Evolutionary conservation across 1,140 invertebrate genomes (phyloP).

Genomic region (Heterodera carotae): DNA sequence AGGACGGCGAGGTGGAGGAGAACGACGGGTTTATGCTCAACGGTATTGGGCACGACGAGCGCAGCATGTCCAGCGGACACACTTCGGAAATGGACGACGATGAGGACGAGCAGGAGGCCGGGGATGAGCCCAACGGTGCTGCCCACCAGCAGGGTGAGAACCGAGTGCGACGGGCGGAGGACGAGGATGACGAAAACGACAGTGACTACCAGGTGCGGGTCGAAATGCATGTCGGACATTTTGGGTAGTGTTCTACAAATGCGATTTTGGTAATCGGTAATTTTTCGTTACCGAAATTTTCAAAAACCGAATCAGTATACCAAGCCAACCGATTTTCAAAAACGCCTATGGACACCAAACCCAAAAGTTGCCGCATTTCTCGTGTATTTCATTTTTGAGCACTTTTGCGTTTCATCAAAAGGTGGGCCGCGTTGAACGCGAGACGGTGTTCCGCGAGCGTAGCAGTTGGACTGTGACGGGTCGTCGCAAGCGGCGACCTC

Average conservation of each 20-base stretch:
- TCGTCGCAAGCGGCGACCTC: slow-evolving; percentile 4
- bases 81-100: slow-evolving; percentile 1
- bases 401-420: too few relatives aligned
- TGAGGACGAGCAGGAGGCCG: not conserved
- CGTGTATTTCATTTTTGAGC: too few relatives aligned
- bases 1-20: not conserved
- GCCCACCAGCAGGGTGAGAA: not conserved
- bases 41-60: slow-evolving; percentile 16
- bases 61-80: slow-evolving; percentile 1
- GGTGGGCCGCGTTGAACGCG: slow-evolving; percentile 13
- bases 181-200: slow-evolving; percentile 19
- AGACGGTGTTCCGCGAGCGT: slow-evolving; percentile 28
- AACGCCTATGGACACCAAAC: too few relatives aligned
- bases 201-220: slow-evolving; percentile 18
- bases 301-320: too few relatives aligned
- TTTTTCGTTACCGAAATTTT: too few relatives aligned
- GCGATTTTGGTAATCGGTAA: too few relatives aligned
- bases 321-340: too few relatives aligned
- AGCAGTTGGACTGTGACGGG: slow-evolving; percentile 19
- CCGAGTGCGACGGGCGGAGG: not conserved
- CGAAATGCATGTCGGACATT: not conserved
- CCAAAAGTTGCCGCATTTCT: too few relatives aligned
- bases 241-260: too few relatives aligned
- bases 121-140: not conserved
- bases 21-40: slow-evolving; percentile 5